Evolutionary conservation across 30 jellyfish, hydroid and myxozoan species (phyloP), one percentile per base, ranked within the genome.

Genomic region (Turritopsis rubra): DNA sequence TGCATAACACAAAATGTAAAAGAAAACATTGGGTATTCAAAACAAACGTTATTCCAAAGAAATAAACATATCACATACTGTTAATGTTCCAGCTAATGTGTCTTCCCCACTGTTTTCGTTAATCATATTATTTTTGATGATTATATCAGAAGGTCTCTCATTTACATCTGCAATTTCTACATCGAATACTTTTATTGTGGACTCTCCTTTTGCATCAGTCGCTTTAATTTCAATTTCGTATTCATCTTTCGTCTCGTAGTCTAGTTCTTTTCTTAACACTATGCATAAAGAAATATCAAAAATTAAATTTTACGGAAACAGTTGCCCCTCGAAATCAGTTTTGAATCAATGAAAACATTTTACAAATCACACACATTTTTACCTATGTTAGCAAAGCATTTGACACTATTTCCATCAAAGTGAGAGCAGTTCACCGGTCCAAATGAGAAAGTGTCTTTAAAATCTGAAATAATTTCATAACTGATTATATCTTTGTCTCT

Each of bases 141-240:
- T 7, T 20, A 91, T 73, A 65, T 81, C 90, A 8, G 91, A 87
- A 16, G 97, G 97, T 18, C 96, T 84, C 70, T 91, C 97, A 60
- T 91, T 91, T 21, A 87, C 94, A 79, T 91, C 95, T 79, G 72
- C 28, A 28, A 91, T 76, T 24, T 79, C 72, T 71, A 91, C 77
- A 3, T 65, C 53, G 75, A 91, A 91, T 21, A 5, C 31, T 24
- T 86, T 83, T 66, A 81, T 89, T 20, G 83, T 54, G 18, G 81
- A 86, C 75, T 87, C 65, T 53, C 97, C 97, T 16, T 89, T 89
- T 72, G 82, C 78, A 68, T 91, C 97, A 7, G 94, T 86, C 19
- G 90, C 97, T 52, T 88, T 86, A 19, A 91, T 60, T 79, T 53
- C 53, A 24, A 91, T n/a, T 9, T 79, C 88, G 27, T 29, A 65